These are phyloP conservation scores for Montipora capitata DNA, from an alignment of 92 coral and sea anemone genomes.

Conservation along the genomic window DNA sequence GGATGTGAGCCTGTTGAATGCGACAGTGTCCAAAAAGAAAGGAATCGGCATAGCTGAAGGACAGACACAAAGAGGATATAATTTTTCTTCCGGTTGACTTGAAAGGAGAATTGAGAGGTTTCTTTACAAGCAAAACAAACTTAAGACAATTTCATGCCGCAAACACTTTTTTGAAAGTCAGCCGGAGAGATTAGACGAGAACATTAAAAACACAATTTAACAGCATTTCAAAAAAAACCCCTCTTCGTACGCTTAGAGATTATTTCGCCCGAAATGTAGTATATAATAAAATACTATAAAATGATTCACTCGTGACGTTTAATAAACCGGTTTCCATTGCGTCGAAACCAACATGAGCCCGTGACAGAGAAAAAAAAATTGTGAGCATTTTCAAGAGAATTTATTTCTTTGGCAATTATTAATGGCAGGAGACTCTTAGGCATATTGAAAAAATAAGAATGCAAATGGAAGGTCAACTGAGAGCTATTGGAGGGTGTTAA, in stretches of 20 bases:
- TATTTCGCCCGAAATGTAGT: not conserved
- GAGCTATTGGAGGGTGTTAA: conserved; percentile 1
- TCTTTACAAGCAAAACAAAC: conserved; percentile 9
- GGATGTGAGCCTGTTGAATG: conserved; percentile 59
- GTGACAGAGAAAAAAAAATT: not conserved
- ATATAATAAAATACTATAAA: not conserved
- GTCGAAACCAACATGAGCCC: not conserved
- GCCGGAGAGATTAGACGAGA: not conserved
- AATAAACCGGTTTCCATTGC: not conserved
- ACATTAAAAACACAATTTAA: conserved; percentile 19
- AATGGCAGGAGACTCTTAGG: not conserved
- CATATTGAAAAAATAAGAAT: not conserved
- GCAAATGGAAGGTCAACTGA: not conserved
- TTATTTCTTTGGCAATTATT: not conserved
- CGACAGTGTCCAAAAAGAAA: conserved; percentile 10
- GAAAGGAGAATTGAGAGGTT: not conserved
- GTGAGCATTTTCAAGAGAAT: not conserved
- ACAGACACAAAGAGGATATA: not conserved
- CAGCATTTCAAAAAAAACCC: not conserved
- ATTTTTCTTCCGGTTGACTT: not conserved
- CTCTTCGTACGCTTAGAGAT: not conserved
- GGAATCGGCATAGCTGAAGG: not conserved
- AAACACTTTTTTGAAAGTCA: not conserved
- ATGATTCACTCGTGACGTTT: not conserved
- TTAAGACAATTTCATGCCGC: not conserved